Evolutionary conservation across 1,140 invertebrate species (phyloP), one percentile per base, ranked within the genome.

Genomic region (Mesaphorura yosii): DNA sequence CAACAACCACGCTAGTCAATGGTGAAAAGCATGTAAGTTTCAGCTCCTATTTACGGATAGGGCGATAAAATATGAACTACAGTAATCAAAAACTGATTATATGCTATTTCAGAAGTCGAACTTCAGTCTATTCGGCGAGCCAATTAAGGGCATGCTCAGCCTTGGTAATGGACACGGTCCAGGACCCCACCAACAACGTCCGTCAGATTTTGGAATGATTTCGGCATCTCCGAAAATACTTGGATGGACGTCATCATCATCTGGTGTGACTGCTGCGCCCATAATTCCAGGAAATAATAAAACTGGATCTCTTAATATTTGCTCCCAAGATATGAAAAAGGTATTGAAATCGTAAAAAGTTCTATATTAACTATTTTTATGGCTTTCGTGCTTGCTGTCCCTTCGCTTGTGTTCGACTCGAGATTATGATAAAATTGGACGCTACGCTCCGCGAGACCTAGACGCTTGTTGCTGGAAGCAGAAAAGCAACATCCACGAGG

Each of bases 1-100:
- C 66, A 44, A 66, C 65, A 10, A 66, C 65, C 2, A 64, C 65
- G 0, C 62, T 67, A 28, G 62, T 66, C 37, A 61, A 61, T 49
- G 64, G 57, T 29, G 57, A 62, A 51, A 62, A 62, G 53, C 60
- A 62, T 49, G 60, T 62, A 54, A 53, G 60, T 27, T 5, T 10
- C 14, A 46, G 23, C 4, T 14, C 23, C 22, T 26, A 19, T 20
- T 20, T 34, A 10, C 31, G 31, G 31, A 10, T 34, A n/a, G 10
- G 10, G 10, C 31, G n/a, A 20, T 45, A 10, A 22, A 19, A 5
- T 5, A 22, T 19, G 23, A 41, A n/a, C 31, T 46, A 28, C 19
- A 46, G 44, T 28, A 46, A 46, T 46, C 44, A 46, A 46, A 28
- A 25, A 27, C 25, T 2, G 2, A 46, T 19, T 22, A 37, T n/a